Evolutionary conservation across 1,140 invertebrate species (phyloP).

Genomic region (Aethina tumida): DNA sequence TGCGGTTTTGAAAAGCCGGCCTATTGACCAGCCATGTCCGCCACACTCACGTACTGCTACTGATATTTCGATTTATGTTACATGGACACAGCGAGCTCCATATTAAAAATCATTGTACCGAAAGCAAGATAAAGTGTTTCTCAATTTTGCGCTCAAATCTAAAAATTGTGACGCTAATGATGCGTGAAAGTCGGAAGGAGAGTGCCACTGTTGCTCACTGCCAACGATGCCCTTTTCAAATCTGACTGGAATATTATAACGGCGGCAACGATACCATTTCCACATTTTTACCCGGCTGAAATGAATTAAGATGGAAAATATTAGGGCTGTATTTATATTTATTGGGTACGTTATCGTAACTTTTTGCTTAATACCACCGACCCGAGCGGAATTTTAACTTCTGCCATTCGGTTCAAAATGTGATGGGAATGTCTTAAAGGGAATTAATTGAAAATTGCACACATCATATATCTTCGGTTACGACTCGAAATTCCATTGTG

Average conservation of each 20-base stretch:
- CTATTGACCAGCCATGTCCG: constrained; percentile 11
- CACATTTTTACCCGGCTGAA: no score
- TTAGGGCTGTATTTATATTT: no score
- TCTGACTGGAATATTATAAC: constrained; percentile 14
- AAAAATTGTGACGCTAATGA: constrained; percentile 22
- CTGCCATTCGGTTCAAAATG: no score
- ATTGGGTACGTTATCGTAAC: no score
- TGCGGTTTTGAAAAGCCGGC: constrained; percentile 5
- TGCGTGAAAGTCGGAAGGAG: constrained; percentile 17
- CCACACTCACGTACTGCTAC: constrained; percentile 12
- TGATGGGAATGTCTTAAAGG: no score
- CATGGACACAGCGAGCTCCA: constrained; percentile 19
- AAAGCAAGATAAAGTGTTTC: constrained; percentile 27
- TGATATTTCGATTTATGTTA: constrained; percentile 20
- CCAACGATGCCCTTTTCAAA: constrained; percentile 8
- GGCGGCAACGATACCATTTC: no score
- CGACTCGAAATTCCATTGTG: no score
- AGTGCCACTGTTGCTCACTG: constrained; percentile 9
- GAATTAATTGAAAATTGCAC: no score
- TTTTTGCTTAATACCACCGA: no score
- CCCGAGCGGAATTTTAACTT: no score
- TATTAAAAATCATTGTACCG: constrained; percentile 25
- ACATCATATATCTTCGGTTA: no score
- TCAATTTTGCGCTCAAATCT: constrained; percentile 25
- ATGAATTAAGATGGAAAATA: no score